Base-by-base conservation (phyloP, 1,140 invertebrate species). In the Telenomus remus region DNA sequence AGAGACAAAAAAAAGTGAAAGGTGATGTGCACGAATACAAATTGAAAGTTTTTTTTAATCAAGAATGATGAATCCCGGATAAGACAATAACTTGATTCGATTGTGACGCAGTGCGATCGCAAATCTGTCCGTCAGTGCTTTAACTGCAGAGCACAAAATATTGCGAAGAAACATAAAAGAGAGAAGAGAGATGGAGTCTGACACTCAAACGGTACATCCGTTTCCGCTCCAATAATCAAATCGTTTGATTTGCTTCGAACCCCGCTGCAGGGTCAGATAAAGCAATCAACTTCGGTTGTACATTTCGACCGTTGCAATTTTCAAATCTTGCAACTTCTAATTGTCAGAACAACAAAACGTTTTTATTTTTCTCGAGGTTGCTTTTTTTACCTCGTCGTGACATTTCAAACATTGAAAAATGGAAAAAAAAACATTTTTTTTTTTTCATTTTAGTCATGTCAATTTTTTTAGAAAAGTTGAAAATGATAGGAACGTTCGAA, bases 221-320 rank as follows among this genome's bases (percentile, higher is more conserved):
- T 74, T 82, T 85, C 77, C 82, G 79, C 71, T 59, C 80, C 69
- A 81, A 64, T 85, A 83, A 84, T 84, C 81, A 82, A 81, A 83
- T 85, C 80, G 76, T 73, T 80, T 79, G 80, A 81, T 78, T 84
- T 81, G 65, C 53, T 63, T 71, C 71, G 56, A 53, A 59, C 65
- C 27, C 49, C 43, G 54, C 43, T 13, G 63, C 64, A 71, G 65
- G 71, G 66, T 73, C 75, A 74, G 68, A 68, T 66, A 55, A 60
- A 49, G 69, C 63, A 69, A 72, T 65, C 61, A n/a, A 13, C n/a
- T 39, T 44, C 37, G 42, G 34, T 13, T 74, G 48, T 59, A 66
- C 51, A 51, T 57, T 53, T 34, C 37, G 35, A 54, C 59, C 14
- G 15, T 15, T 12, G 1, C 11, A 35, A 8, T 47, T 4, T 4